Base-by-base conservation (phyloP, 2,113 vertebrate species). In the Bos indicus region DNA sequence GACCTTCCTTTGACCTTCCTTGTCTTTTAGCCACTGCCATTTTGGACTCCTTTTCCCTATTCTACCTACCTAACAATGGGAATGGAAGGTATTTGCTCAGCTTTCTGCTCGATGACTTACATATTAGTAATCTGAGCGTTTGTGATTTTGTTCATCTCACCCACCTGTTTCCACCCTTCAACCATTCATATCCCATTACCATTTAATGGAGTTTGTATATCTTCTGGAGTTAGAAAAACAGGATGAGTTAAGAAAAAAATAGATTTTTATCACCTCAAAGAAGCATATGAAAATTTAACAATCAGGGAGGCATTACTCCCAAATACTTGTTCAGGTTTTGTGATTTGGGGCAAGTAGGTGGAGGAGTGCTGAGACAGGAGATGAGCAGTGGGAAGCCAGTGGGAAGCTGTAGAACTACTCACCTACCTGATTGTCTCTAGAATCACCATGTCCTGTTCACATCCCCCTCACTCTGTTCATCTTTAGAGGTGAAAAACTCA, bases 91-190 rank as follows among this genome's bases (percentile, higher is more conserved):
- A 30, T 90, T 81, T 90, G n/a, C 36, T 95, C 25, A 92, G 30
- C n/a, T 33, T 59, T 40, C 33, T 86, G 48, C 71, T 93, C 5
- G 21, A 21, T 92, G 56, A 90, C 96, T 94, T 97, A 64, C 64
- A 84, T 97, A 88, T 92, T 90, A 97, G 94, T 97, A 46, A 96
- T 96, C 56, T 93, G 56, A 89, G n/a, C 48, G 57, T 13, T 62
- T 51, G 33, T 87, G 88, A 59, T 59, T 46, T 94, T 84, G 5
- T 43, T 97, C 95, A 94, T 84, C 82, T 71, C n/a, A 51, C n/a
- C 86, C 89, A 95, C 60, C 59, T 97, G 89, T 94, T 91, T 91
- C 33, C 15, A 82, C 11, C n/a, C 43, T 52, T 84, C 77, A 86
- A 25, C 16, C 57, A 21, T 59, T 90, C 30, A 88, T 71, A 23